Base-by-base conservation (phyloP, 2,797 vertebrate species). In the Craterocephalus amniculus region DNA sequence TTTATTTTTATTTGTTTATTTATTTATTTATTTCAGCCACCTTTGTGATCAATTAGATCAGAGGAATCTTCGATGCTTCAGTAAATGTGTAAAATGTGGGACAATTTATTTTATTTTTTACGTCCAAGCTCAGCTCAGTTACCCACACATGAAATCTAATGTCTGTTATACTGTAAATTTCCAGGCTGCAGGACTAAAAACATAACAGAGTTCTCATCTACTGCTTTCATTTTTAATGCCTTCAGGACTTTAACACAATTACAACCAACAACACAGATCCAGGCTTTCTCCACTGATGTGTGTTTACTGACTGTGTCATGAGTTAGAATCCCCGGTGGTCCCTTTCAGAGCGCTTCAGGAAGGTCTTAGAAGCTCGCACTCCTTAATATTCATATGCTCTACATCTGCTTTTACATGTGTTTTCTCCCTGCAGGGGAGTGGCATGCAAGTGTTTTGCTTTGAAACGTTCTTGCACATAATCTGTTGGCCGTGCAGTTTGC, bases 181-280 rank as follows among this genome's bases (percentile, higher is more conserved):
- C 26, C 13, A 35, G 40, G 8, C 7, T n/a, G 29, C 14, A 2
- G 2, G n/a, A 16, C 32, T 29, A 29, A 32, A 38, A 27, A 49
- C 60, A 61, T 9, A 32, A 26, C 54, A 51, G 59, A 77, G 18
- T 56, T 94, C 89, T 94, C 89, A 91, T 92, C 70, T 67, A 57
- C 24, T 67, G 26, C 38, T 64, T 81, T 61, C 3, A 82, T 76
- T 78, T 80, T 76, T 68, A 65, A 85, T 75, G 64, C 65, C 51
- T 72, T 63, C 4, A 51, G 57, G 35, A 80, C 40, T 57, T 69
- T 24, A 58, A 63, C 55, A 58, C 68, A 61, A 68, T 68, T 56
- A 62, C n/a, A 80, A 73, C 74, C 72, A 77, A 76, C 51, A 58
- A 70, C n/a, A 78, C 81, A 70, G 70, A 77, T 68, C 67, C 74